phyloP scores from a whole-genome alignment of 2,113 vertebrate species.

The Muscicapa adusta region DNA sequence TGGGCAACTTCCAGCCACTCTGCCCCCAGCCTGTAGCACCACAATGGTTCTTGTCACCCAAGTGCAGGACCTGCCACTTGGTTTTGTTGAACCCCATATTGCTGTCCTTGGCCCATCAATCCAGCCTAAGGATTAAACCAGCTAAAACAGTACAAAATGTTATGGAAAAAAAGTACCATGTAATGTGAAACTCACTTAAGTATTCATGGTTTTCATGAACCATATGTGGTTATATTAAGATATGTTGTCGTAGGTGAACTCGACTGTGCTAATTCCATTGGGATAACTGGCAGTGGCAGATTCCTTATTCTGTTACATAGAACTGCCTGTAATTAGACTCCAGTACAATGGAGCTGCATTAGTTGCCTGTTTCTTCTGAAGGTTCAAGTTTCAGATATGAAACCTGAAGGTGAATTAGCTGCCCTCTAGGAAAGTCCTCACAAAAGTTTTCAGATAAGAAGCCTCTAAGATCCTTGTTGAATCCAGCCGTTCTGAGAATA shows the following conservation, averaged over 20 bases:
- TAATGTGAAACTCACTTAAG: neutral
- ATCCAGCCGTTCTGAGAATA: neutral
- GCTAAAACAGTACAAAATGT: neutral
- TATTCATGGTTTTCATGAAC: neutral
- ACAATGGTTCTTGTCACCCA: neutral
- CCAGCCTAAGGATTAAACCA: too few species aligned
- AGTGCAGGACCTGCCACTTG: neutral
- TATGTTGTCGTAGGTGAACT: neutral
- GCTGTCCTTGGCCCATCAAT: too few species aligned
- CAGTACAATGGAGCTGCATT: neutral
- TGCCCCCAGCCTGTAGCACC: neutral
- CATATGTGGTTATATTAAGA: neutral
- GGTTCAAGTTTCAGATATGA: neutral
- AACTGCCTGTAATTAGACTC: neutral
- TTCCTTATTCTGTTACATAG: neutral
- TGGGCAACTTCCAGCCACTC: neutral
- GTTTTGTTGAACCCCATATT: neutral
- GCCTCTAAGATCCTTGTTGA: neutral
- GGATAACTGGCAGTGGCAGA: neutral
- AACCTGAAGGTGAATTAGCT: neutral
- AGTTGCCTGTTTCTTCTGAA: neutral
- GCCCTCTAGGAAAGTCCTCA: neutral
- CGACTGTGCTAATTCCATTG: neutral
- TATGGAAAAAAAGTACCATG: neutral
- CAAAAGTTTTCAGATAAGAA: neutral